Evolutionary conservation across 2,113 vertebrate species (phyloP).

Genomic region (Callionymus lyra): DNA sequence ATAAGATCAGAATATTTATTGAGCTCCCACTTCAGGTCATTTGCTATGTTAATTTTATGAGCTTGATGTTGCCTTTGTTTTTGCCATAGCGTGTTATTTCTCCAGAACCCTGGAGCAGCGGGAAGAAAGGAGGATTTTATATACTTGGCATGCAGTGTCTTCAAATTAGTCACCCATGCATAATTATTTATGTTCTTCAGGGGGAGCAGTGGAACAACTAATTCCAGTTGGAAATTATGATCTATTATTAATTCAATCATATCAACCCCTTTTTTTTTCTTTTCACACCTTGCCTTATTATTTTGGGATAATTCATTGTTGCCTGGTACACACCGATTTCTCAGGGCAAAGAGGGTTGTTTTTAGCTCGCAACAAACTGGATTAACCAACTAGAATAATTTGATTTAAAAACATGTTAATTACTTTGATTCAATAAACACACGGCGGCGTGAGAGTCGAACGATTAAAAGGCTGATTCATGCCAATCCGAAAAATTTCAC

Average conservation of each 20-base stretch:
- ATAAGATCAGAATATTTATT: conserved; percentile 90
- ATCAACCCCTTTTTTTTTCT: conserved; percentile 71
- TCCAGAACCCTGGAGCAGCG: conserved; percentile 72
- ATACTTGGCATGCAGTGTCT: conserved; percentile 85
- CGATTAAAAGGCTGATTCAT: no score
- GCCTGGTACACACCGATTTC: conserved; percentile 46
- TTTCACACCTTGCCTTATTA: conserved; percentile 69
- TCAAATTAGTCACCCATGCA: conserved; percentile 86
- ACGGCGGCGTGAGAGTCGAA: no score
- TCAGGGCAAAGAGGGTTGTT: conserved; percentile 35
- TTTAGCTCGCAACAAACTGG: conserved; percentile 19
- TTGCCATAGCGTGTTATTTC: conserved; percentile 83
- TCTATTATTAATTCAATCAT: conserved; percentile 63
- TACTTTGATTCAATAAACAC: no score
- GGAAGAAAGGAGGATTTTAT: conserved; percentile 84
- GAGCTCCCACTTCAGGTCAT: conserved; percentile 84
- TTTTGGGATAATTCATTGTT: conserved; percentile 51
- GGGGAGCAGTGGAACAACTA: conserved; percentile 76
- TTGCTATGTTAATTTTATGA: conserved; percentile 97
- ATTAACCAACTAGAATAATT: conserved; percentile 18
- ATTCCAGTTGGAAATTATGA: conserved; percentile 88
- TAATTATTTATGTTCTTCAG: conserved; percentile 90
- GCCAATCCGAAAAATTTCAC: no score
- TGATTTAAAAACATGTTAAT: conserved; percentile 14
- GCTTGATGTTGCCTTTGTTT: conserved; percentile 87